phyloP scores from a whole-genome alignment of 2,888 invertebrate genomes.

The Hirtodrosophila histrioides region DNA sequence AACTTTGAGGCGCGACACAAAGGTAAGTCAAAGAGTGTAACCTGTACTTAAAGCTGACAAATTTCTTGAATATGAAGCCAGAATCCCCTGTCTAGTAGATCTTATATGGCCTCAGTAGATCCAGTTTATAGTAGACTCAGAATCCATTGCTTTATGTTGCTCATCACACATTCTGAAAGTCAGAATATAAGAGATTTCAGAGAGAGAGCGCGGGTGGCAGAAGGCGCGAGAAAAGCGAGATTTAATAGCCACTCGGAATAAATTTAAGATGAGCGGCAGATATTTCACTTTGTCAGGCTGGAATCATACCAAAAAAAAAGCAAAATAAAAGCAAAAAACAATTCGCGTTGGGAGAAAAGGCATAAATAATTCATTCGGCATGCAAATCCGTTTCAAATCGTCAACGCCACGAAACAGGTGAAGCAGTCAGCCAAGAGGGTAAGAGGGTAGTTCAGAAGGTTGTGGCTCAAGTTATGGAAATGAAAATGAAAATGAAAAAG shows the following conservation, averaged over 20 bases:
- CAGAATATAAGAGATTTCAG: constrained; percentile 18
- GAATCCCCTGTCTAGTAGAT: background rate
- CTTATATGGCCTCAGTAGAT: background rate
- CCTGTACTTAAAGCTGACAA: background rate
- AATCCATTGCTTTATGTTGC: background rate
- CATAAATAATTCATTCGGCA: constrained; percentile 81
- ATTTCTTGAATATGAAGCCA: no score
- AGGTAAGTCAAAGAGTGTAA: constrained; percentile 72
- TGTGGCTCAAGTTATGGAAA: constrained; percentile 4
- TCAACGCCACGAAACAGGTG: constrained; percentile 65
- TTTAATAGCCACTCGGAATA: constrained; percentile 80
- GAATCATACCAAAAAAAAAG: constrained; percentile 45
- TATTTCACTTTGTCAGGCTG: constrained; percentile 60
- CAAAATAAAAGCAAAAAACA: constrained; percentile 21
- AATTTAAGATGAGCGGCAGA: constrained; percentile 75
- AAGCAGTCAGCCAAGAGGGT: constrained; percentile 12
- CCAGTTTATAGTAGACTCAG: background rate
- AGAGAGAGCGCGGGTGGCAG: constrained; percentile 19
- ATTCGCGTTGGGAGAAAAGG: constrained; percentile 33
- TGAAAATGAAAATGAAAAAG: constrained; percentile 51
- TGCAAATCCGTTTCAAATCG: constrained; percentile 79
- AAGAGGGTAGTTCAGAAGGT: constrained; percentile 6
- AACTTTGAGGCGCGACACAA: constrained; percentile 82
- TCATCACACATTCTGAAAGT: constrained; percentile 9
- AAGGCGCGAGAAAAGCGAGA: constrained; percentile 58